Percentiles rank a stretch among this genome's conserved stretches.
Evolutionary conservation across 2,888 invertebrate genomes (phyloP).

Genomic region (Nymphalis polychloros): DNA sequence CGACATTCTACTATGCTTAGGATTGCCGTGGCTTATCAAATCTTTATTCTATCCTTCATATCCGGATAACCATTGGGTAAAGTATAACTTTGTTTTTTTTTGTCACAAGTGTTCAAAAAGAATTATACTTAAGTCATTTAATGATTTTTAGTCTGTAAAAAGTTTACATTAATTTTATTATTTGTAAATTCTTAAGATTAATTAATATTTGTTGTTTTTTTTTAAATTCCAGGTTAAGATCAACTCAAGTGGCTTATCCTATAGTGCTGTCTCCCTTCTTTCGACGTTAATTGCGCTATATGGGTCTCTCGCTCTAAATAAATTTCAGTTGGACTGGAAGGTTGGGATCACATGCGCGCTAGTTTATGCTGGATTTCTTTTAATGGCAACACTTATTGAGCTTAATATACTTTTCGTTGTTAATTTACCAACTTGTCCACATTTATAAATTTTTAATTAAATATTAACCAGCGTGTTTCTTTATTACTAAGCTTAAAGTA

Average conservation of each 20-base stretch:
- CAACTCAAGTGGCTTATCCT: constrained; percentile 88
- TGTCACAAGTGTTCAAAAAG: too few relatives aligned
- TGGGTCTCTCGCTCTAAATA: constrained; percentile 83
- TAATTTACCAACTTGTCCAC: constrained; percentile 86
- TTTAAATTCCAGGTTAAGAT: constrained; percentile 81
- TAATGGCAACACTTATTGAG: constrained; percentile 87
- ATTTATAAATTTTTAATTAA: constrained; percentile 48
- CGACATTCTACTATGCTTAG: constrained; percentile 89
- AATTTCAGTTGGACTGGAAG: constrained; percentile 86
- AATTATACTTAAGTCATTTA: too few relatives aligned
- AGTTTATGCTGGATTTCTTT: constrained; percentile 85
- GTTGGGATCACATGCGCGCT: constrained; percentile 85
- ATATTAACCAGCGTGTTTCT: not conserved
- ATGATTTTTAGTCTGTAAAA: too few relatives aligned
- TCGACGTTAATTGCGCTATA: constrained; percentile 87
- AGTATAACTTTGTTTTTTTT: constrained; percentile 1
- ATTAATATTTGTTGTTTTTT: constrained; percentile 31
- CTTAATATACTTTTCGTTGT: constrained; percentile 88
- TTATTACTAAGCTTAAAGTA: not conserved
- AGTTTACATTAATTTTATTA: too few relatives aligned
- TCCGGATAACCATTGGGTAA: constrained; percentile 81
- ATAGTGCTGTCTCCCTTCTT: constrained; percentile 88
- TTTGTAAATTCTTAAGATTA: too few relatives aligned
- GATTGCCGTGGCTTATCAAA: constrained; percentile 90
- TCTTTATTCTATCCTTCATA: constrained; percentile 82